phyloP scores from a whole-genome alignment of 2,797 vertebrate genomes.

The Coluber constrictor region DNA sequence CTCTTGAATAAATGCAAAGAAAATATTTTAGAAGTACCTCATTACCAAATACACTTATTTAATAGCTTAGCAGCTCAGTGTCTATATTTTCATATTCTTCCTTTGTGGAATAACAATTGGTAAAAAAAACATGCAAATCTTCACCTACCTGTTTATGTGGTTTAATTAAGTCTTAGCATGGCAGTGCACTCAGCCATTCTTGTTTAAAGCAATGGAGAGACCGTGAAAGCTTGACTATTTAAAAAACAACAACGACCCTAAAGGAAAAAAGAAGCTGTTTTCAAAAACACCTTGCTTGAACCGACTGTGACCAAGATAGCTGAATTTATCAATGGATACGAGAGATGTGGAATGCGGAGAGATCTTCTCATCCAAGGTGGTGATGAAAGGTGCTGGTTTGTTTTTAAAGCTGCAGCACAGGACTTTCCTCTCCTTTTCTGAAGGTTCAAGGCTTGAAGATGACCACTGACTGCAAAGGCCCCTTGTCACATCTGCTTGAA shows the following conservation, averaged over 20 bases:
- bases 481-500: conserved; percentile 78
- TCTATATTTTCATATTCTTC: conserved; percentile 61
- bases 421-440: conserved; percentile 54
- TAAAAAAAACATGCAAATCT: conserved; percentile 76
- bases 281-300: conserved; percentile 79
- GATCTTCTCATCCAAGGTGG: conserved; percentile 77
- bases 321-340: conserved; percentile 79
- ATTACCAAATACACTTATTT: conserved; percentile 43
- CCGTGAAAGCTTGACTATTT: conserved; percentile 76
- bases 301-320: conserved; percentile 80
- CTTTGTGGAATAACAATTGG: conserved; percentile 61
- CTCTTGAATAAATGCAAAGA: conserved; percentile 38
- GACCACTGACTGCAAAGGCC: conserved; percentile 85
- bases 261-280: conserved; percentile 74
- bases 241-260: conserved; percentile 63
- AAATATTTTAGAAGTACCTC: conserved; percentile 37
- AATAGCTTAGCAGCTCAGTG: conserved; percentile 51
- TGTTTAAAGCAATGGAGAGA: conserved; percentile 69
- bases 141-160: conserved; percentile 75
- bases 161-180: conserved; percentile 71
- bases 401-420: conserved; percentile 30
- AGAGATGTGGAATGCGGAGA: conserved; percentile 61
- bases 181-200: conserved; percentile 72
- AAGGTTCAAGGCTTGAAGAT: conserved; percentile 80
- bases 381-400: conserved; percentile 25